A percentile compares a stretch with the other conserved stretches of the same genome.
phyloP scores from a whole-genome alignment of 1,140 invertebrate species.

The Diachasma alloeum region DNA sequence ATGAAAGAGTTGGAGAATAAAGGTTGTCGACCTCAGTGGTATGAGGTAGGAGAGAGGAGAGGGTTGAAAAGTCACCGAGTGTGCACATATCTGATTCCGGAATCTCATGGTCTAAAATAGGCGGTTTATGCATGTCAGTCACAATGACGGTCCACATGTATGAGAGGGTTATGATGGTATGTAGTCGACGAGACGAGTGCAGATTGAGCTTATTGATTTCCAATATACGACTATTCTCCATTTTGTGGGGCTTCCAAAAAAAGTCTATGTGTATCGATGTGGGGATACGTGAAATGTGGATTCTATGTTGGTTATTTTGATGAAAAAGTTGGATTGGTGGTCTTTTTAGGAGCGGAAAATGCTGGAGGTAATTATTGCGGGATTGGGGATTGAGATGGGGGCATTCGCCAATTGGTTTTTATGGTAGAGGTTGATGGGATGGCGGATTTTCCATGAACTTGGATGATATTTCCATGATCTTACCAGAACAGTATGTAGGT shows the following conservation, averaged over 20 bases:
- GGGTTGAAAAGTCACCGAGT: not conserved
- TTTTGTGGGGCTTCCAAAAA: not conserved
- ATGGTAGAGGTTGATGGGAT: too few relatives aligned
- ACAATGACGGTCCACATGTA: slow-evolving; percentile 5
- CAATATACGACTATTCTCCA: not conserved
- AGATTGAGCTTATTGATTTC: slow-evolving; percentile 10
- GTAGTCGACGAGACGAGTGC: not conserved
- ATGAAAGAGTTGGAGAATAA: not conserved
- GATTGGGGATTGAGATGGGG: too few relatives aligned
- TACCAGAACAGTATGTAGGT: too few relatives aligned
- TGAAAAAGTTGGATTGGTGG: too few relatives aligned
- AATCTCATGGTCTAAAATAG: not conserved
- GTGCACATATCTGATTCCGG: not conserved
- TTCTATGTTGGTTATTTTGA: too few relatives aligned
- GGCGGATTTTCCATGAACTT: too few relatives aligned
- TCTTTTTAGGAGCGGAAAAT: too few relatives aligned
- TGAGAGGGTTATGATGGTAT: not conserved
- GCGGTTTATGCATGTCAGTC: slow-evolving; percentile 1
- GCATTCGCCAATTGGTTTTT: too few relatives aligned
- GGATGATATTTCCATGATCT: too few relatives aligned
- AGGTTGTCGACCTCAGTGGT: not conserved
- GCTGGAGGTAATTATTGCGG: too few relatives aligned
- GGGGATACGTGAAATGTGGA: not conserved
- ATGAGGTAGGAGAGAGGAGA: not conserved
- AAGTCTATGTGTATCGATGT: not conserved